A percentile compares a stretch with the other conserved stretches of the same genome.
Conservation (phyloP, 2,888 invertebrate species). For the Campopleginae sp. region DNA sequence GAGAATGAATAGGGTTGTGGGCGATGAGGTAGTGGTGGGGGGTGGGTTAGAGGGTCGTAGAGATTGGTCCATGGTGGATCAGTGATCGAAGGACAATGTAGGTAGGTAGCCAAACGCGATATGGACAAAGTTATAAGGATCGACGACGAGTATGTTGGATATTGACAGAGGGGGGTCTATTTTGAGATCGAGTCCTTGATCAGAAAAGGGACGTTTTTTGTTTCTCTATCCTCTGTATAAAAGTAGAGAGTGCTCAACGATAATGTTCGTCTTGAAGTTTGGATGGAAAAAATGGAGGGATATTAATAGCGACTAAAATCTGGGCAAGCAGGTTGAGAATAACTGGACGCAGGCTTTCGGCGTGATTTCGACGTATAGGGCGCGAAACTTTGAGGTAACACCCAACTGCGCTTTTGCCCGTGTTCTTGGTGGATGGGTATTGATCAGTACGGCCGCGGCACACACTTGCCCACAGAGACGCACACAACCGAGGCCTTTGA, state of each 20-base stretch:
- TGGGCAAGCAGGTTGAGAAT: constrained; percentile 36
- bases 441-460: constrained; percentile 80
- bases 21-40: neutral
- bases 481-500: constrained; percentile 72
- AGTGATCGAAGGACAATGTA: constrained; percentile 27
- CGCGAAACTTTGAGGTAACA: constrained; percentile 63
- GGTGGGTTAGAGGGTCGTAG: constrained; percentile 64
- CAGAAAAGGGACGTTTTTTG: neutral
- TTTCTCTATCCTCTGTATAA: neutral
- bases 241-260: neutral
- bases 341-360: constrained; percentile 24
- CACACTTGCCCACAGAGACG: neutral
- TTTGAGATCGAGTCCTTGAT: constrained; percentile 3
- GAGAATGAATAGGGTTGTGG: constrained; percentile 22
- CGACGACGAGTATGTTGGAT: neutral
- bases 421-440: constrained; percentile 76
- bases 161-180: neutral
- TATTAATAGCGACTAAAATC: neutral
- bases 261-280: neutral
- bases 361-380: constrained; percentile 18
- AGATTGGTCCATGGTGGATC: constrained; percentile 59
- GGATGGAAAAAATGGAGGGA: neutral
- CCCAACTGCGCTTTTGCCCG: constrained; percentile 65
- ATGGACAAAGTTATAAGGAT: neutral
- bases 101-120: constrained; percentile 5